Conservation (phyloP, 1,140 invertebrate genomes). For the Phymastichus coffea region DNA sequence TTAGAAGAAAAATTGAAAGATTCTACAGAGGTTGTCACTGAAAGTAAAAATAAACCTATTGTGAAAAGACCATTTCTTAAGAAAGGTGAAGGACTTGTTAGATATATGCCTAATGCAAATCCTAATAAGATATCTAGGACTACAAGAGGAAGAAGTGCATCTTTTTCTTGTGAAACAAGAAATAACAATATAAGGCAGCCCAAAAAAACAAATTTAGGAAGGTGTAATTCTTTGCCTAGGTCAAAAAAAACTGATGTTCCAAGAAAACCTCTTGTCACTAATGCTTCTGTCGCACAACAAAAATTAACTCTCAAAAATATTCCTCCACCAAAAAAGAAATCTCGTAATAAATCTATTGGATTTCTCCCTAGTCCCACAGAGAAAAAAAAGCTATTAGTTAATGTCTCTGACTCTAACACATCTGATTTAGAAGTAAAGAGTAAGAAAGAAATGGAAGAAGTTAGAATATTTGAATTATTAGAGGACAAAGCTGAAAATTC, state of each 20-base stretch:
- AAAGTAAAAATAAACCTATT: conserved; percentile 21
- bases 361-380: not conserved
- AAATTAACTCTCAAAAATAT: conserved; percentile 40
- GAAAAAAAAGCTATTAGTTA: conserved; percentile 11
- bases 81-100: conserved; percentile 54
- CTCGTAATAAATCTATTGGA: conserved; percentile 27
- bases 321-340: conserved; percentile 33
- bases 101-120: conserved; percentile 41
- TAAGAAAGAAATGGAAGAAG: conserved; percentile 60
- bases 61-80: conserved; percentile 50
- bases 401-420: conserved; percentile 49
- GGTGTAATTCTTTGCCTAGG: conserved; percentile 21
- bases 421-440: conserved; percentile 49
- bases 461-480: conserved; percentile 70
- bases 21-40: conserved; percentile 8
- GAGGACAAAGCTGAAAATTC: conserved; percentile 69
- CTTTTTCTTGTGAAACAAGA: conserved; percentile 38
- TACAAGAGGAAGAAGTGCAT: conserved; percentile 38
- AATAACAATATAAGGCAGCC: not conserved
- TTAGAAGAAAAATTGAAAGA: conserved; percentile 50
- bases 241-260: conserved; percentile 21
- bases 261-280: conserved; percentile 26
- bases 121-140: not conserved
- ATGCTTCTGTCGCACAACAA: conserved; percentile 16
- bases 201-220: conserved; percentile 9